phyloP scores from a whole-genome alignment of 2,113 vertebrate species.

The Sturnira hondurensis region DNA sequence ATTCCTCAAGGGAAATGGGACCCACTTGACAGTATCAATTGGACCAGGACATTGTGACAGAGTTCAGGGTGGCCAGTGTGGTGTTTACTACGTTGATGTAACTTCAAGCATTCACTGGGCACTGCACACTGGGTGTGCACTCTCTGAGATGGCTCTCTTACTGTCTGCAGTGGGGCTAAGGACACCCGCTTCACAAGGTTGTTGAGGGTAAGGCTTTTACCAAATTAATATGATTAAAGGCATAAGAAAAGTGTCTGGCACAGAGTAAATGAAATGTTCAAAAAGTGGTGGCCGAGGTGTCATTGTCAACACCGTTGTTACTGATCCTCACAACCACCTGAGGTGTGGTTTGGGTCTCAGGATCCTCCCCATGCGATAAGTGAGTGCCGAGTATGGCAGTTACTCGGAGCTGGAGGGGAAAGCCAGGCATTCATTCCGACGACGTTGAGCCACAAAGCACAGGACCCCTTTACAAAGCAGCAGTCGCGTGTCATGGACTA shows the following conservation, averaged over 20 bases:
- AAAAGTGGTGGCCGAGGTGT: background rate
- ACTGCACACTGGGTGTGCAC: background rate
- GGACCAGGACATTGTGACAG: background rate
- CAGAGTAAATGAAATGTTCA: background rate
- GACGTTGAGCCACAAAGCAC: rapidly evolving
- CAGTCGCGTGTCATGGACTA: background rate
- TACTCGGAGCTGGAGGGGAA: background rate
- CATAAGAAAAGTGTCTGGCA: background rate
- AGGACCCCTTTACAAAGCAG: background rate
- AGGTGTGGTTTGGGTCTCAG: too few relatives aligned
- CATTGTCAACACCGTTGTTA: background rate
- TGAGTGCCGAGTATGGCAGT: too few relatives aligned
- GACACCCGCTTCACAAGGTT: background rate
- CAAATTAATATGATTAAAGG: background rate
- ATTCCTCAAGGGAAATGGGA: background rate
- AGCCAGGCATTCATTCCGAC: background rate
- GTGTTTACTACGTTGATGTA: background rate
- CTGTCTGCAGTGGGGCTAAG: background rate
- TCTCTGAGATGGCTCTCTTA: background rate
- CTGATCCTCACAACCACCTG: background rate
- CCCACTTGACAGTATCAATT: background rate
- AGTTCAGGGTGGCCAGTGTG: background rate
- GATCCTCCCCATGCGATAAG: background rate
- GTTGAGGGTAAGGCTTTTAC: background rate
- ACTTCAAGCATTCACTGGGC: background rate